A percentile compares a stretch with the other conserved stretches of the same genome.
These are phyloP conservation scores for Himalopsyche kuldschensis DNA, from an alignment of 2,888 invertebrate species.

Conservation along the genomic window DNA sequence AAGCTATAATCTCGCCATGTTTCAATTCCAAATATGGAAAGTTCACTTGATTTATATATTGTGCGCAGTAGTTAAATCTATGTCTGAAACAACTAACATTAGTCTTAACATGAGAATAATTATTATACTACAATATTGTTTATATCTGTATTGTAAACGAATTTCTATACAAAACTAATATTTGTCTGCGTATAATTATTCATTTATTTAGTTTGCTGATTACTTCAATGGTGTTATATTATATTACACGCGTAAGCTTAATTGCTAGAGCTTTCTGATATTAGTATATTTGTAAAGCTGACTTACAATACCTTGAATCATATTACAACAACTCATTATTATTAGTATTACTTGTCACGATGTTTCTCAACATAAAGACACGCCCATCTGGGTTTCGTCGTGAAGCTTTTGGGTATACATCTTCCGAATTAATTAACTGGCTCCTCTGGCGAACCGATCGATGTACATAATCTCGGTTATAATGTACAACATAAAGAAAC, in stretches of 20 bases:
- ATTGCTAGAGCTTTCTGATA: neutral
- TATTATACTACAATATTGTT: too few species aligned
- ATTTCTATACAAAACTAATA: neutral
- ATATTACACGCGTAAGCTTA: neutral
- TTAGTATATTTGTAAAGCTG: neutral
- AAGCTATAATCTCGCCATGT: too few species aligned
- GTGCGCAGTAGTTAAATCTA: too few species aligned
- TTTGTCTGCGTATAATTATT: neutral
- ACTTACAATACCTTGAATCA: neutral
- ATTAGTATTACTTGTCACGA: neutral
- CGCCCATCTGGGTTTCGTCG: neutral
- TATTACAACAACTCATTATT: neutral
- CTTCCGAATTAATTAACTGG: neutral
- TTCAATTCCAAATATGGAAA: too few species aligned
- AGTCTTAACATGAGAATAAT: too few species aligned
- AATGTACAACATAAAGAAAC: neutral
- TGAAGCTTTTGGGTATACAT: neutral
- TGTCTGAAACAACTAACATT: too few species aligned
- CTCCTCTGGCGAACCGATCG: neutral
- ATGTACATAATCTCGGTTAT: neutral
- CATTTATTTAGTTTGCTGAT: neutral
- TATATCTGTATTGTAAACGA: neutral
- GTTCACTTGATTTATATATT: too few species aligned
- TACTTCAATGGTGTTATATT: neutral
- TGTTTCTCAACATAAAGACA: neutral